Conservation (phyloP, 2,797 vertebrate species). For the Austrolebias charrua region DNA sequence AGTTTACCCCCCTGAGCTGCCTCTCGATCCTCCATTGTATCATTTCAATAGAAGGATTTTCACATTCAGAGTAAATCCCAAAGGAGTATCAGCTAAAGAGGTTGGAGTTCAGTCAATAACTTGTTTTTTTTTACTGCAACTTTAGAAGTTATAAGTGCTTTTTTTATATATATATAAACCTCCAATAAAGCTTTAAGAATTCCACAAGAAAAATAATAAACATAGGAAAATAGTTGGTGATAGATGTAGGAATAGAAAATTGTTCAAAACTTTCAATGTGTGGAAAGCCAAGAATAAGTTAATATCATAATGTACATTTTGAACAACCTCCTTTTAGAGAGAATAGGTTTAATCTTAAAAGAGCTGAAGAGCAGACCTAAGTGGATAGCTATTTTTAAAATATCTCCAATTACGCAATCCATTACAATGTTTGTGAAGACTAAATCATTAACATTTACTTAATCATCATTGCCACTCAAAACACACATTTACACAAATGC, state of each 20-base stretch:
- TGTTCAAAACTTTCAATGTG: no score
- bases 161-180: conserved; percentile 18
- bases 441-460: no score
- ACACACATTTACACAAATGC: no score
- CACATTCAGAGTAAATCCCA: conserved; percentile 77
- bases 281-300: neutral
- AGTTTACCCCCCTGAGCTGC: conserved; percentile 55
- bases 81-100: conserved; percentile 71
- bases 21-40: conserved; percentile 76
- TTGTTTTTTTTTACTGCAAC: conserved; percentile 60
- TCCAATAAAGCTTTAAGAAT: neutral
- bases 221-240: neutral
- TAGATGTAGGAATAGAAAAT: no score
- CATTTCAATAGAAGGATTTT: conserved; percentile 79
- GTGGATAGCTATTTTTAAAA: no score
- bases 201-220: neutral
- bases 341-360: no score
- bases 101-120: conserved; percentile 77
- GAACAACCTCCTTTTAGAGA: no score
- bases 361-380: no score
- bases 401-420: no score
- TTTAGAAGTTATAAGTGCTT: conserved; percentile 48
- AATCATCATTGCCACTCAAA: no score
- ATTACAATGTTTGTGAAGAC: no score
- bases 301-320: neutral